Percentiles rank a stretch among this genome's conserved stretches.
These are phyloP conservation scores for Actinopyga echinites DNA, from an alignment of 53 echinoderm and acorn worm genomes.

Conservation along the genomic window DNA sequence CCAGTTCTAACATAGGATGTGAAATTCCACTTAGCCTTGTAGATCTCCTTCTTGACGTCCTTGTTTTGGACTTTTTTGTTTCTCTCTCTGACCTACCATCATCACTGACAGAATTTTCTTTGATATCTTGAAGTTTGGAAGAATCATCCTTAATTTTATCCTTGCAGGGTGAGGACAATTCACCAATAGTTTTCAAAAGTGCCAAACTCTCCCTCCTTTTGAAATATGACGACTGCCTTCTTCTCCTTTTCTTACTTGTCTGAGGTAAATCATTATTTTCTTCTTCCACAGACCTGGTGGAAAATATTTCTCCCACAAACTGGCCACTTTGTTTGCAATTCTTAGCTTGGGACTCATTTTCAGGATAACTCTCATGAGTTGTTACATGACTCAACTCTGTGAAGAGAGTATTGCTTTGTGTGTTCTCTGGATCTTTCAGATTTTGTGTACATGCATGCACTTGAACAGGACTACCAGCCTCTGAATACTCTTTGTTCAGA, in stretches of 20 bases:
- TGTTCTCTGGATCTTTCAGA: too few species aligned
- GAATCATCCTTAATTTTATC: background rate
- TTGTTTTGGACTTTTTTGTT: background rate
- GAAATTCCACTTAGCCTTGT: slow-evolving; percentile 20
- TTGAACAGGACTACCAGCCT: too few species aligned
- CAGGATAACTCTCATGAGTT: too few species aligned
- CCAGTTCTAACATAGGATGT: slow-evolving; percentile 9
- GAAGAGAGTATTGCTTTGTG: too few species aligned
- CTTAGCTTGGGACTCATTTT: too few species aligned
- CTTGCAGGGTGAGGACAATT: background rate
- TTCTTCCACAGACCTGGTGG: too few species aligned
- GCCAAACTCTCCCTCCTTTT: slow-evolving; percentile 29
- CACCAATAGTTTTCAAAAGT: slow-evolving; percentile 23
- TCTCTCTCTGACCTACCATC: background rate
- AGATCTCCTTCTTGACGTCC: background rate
- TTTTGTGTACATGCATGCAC: too few species aligned
- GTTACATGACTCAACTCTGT: too few species aligned
- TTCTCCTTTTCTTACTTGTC: background rate
- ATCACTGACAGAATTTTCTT: background rate
- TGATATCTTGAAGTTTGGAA: background rate
- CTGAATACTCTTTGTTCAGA: background rate
- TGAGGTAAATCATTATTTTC: too few species aligned
- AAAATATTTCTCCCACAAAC: too few species aligned
- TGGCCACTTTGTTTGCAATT: too few species aligned
- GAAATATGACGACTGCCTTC: background rate